These are phyloP conservation scores for Pristionchus arcanus DNA, from an alignment of 2,888 invertebrate species.

Conservation along the genomic window DNA sequence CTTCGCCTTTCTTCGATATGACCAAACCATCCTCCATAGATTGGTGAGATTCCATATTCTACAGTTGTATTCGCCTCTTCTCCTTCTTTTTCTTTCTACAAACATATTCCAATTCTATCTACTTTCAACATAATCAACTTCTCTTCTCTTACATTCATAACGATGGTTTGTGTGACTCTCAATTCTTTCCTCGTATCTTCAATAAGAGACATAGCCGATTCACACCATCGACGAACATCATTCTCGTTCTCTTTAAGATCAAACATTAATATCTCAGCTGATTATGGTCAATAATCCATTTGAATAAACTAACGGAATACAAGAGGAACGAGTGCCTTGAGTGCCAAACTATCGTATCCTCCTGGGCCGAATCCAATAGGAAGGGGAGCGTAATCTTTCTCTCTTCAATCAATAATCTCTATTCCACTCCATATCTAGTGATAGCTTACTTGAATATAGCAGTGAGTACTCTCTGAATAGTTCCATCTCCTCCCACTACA, in stretches of 20 bases:
- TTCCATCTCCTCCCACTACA: conserved; percentile 78
- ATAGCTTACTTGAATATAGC: conserved; percentile 65
- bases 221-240: conserved; percentile 72
- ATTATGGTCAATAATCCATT: background rate
- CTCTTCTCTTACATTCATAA: conserved; percentile 39
- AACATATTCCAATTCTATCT: background rate
- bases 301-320: conserved; percentile 61
- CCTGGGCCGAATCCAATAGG: conserved; percentile 77
- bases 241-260: conserved; percentile 55
- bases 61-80: background rate
- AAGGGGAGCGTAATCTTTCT: conserved; percentile 60
- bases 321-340: conserved; percentile 64
- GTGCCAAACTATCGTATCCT: conserved; percentile 69
- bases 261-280: background rate
- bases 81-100: conserved; percentile 32
- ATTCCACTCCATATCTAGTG: background rate
- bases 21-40: conserved; percentile 75
- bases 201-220: conserved; percentile 77
- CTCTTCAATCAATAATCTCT: background rate
- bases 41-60: conserved; percentile 67
- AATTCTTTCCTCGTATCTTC: conserved; percentile 66
- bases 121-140: background rate
- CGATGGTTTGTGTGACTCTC: conserved; percentile 55
- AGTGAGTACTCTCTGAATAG: conserved; percentile 70
- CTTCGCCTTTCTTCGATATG: conserved; percentile 74